A percentile compares a stretch with the other conserved stretches of the same genome.
phyloP scores from a whole-genome alignment of 2,888 invertebrate species.

The Ferdinandea cuprea region DNA sequence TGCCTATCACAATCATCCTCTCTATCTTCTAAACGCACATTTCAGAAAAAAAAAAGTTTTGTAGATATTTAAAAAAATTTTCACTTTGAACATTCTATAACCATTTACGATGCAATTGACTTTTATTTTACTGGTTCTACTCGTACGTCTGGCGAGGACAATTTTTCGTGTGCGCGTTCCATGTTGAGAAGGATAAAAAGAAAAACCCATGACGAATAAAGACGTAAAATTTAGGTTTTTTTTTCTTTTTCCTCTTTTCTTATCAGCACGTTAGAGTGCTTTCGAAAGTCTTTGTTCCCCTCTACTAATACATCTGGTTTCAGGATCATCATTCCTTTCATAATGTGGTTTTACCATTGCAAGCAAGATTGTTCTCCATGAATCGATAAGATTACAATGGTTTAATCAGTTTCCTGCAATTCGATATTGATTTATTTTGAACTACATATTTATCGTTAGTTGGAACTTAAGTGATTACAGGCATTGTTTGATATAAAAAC shows the following conservation, averaged over 20 bases:
- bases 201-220: not conserved
- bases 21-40: too few relatives aligned
- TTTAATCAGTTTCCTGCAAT: constrained; percentile 1
- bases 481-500: too few relatives aligned
- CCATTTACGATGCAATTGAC: constrained; percentile 65
- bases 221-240: constrained; percentile 47
- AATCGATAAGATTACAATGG: not conserved
- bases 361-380: not conserved
- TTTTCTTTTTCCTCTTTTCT: constrained; percentile 16
- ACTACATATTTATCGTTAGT: too few relatives aligned
- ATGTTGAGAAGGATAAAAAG: not conserved
- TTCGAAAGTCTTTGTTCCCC: constrained; percentile 6
- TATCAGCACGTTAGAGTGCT: constrained; percentile 27
- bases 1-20: too few relatives aligned
- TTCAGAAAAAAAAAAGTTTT: too few relatives aligned
- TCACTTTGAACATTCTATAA: constrained; percentile 45
- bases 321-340: not conserved
- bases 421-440: too few relatives aligned
- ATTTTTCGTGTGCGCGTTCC: constrained; percentile 7
- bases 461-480: not conserved
- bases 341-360: not conserved
- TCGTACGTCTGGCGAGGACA: constrained; percentile 10
- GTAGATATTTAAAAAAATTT: constrained; percentile 44
- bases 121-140: constrained; percentile 58
- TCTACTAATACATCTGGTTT: constrained; percentile 14